These are phyloP conservation scores for Cryptus viduatorius DNA, from an alignment of 2,888 invertebrate species.

Conservation along the genomic window DNA sequence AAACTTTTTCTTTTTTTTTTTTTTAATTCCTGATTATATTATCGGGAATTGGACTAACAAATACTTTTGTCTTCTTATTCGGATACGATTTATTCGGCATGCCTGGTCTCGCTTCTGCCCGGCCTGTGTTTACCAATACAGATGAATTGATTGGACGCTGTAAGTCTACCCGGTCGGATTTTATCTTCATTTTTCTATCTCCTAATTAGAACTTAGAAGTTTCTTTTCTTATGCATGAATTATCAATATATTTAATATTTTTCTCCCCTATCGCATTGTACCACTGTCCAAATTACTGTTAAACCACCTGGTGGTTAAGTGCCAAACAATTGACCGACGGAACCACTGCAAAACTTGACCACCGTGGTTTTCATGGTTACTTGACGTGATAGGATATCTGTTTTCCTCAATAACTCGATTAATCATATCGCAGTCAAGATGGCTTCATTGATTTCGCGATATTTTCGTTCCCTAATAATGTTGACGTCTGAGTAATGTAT, in stretches of 20 bases:
- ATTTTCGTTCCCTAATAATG: background rate
- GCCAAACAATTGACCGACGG: too few species aligned
- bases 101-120: conserved; percentile 61
- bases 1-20: conserved; percentile 49
- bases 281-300: too few species aligned
- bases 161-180: conserved; percentile 78
- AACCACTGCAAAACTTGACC: too few species aligned
- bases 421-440: background rate
- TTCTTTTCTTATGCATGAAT: conserved; percentile 24
- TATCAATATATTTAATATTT: background rate
- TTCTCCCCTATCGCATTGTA: background rate
- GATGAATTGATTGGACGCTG: conserved; percentile 84
- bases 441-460: background rate
- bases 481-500: too few species aligned
- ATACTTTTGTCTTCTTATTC: conserved; percentile 54
- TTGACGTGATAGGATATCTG: too few species aligned
- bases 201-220: conserved; percentile 23
- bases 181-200: conserved; percentile 41
- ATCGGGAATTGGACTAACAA: conserved; percentile 37
- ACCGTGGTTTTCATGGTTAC: too few species aligned
- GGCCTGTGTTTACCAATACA: conserved; percentile 70
- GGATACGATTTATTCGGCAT: conserved; percentile 60
- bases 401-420: background rate
- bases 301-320: too few species aligned
- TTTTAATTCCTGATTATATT: conserved; percentile 18